Evolutionary conservation across 1,140 invertebrate genomes (phyloP), one percentile per base, ranked within the genome.

Genomic region (Cydia strobilella): DNA sequence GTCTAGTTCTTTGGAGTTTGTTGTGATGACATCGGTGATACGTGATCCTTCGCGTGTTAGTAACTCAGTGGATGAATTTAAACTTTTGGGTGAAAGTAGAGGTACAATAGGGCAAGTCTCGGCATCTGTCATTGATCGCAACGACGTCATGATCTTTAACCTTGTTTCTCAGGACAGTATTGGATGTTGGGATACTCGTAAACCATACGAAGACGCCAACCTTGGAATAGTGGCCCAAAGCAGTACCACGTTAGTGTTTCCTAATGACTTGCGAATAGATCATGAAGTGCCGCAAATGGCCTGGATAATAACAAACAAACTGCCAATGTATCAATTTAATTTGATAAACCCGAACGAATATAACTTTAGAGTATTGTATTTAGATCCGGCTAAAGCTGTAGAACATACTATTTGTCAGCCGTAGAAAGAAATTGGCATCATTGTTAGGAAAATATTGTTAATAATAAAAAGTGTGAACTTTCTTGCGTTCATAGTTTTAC

Each of bases 61-160:
- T 35, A 88, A 94, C 6, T 89, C 94, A 2, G 90, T 94, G 1
- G 94, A 95, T 25, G 94, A 94, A 59, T 96, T 97, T 79, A 90
- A 94, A 62, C 91, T 95, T 0, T 93, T 97, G 59, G 96, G 96
- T 2, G 85, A 95, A 87, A 89, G 94, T 90, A 83, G 96, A 82
- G 94, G 96, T 39, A 80, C 91, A 74, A 93, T 86, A 62, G 96
- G 96, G 1, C 96, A 97, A 66, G 95, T 96, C 1, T 96, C 96
- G 0, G 95, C 95, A 2, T 95, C 96, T 13, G 95, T 94, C 1
- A 95, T 97, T 75, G 95, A 96, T 79, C 93, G 93, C 74, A 95
- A 96, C 82, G 96, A 96, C n/a, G 93, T 97, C 2, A 95, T 97
- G 94, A 97, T 96, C 89, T 97, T 95, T 82, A 97, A 96, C 82